A percentile compares a stretch with the other conserved stretches of the same genome.
Evolutionary conservation across 2,888 invertebrate genomes (phyloP).

Genomic region (Augiades crinisus): DNA sequence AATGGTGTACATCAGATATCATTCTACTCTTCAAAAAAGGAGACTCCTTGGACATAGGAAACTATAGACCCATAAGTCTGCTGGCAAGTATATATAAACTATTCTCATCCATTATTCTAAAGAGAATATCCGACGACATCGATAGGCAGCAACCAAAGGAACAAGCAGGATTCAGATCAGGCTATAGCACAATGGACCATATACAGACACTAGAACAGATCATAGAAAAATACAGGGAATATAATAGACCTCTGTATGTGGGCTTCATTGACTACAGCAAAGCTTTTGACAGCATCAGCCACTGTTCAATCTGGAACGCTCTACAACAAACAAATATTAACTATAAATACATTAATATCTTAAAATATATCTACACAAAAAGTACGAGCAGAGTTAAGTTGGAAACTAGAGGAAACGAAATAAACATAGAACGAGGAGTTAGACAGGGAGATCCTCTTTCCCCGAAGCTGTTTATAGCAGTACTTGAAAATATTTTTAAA

Average conservation of each 20-base stretch:
- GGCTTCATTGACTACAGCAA: constrained; percentile 5
- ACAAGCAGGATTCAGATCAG: not conserved
- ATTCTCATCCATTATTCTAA: not conserved
- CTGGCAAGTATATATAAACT: not conserved
- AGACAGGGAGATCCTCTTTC: not conserved
- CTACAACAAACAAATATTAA: no score
- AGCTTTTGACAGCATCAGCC: constrained; percentile 18
- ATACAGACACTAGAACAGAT: constrained; percentile 13
- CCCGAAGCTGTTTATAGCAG: no score
- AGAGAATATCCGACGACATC: not conserved
- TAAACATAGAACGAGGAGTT: not conserved
- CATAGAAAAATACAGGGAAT: constrained; percentile 30
- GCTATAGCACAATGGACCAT: not conserved
- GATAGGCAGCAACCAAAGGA: not conserved
- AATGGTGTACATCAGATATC: constrained; percentile 6
- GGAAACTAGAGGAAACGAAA: not conserved
- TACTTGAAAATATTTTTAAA: not conserved
- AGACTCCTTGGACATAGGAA: not conserved
- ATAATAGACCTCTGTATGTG: constrained; percentile 12
- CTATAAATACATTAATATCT: no score
- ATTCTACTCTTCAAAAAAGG: constrained; percentile 11
- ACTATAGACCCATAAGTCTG: not conserved
- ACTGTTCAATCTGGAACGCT: not conserved
- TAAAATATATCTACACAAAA: not conserved
- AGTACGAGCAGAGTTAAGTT: not conserved